Conservation (phyloP, 2,113 vertebrate genomes). For the Brienomyrus brachyistius region DNA sequence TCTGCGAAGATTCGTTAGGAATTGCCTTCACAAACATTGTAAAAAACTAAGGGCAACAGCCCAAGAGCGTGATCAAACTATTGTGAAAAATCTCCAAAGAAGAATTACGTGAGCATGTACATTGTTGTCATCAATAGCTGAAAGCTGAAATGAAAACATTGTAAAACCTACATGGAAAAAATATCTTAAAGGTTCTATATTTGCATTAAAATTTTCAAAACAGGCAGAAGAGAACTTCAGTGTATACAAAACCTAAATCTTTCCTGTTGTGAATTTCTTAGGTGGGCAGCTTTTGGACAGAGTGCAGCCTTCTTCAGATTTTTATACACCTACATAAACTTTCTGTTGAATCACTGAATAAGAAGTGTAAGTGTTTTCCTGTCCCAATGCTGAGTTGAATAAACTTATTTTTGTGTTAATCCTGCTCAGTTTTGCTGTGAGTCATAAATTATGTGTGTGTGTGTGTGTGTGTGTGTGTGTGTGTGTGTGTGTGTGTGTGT, state of each 20-base stretch:
- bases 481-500: not conserved
- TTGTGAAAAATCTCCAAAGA: too few relatives aligned
- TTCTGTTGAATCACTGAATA: not conserved
- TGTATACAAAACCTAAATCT: not conserved
- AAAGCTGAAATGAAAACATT: not conserved
- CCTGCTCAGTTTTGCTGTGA: not conserved
- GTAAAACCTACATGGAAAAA: not conserved
- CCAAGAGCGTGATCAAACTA: too few relatives aligned
- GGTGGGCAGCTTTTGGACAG: constrained; percentile 6
- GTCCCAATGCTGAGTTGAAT: not conserved
- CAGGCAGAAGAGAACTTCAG: not conserved
- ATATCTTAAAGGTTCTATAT: not conserved
- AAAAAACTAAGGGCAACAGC: too few relatives aligned
- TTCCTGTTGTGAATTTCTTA: not conserved
- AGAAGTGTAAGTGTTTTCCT: not conserved
- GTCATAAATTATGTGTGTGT: not conserved
- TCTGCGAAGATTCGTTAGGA: too few relatives aligned
- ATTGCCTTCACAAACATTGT: too few relatives aligned
- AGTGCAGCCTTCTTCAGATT: constrained; percentile 12
- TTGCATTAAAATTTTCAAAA: not conserved
- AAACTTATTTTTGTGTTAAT: not conserved
- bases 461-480: not conserved
- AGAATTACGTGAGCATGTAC: not conserved
- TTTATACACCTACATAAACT: constrained; percentile 8
- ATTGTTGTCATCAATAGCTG: not conserved